phyloP scores from a whole-genome alignment of 2,797 vertebrate genomes.

The Otolemur crassicaudatus region DNA sequence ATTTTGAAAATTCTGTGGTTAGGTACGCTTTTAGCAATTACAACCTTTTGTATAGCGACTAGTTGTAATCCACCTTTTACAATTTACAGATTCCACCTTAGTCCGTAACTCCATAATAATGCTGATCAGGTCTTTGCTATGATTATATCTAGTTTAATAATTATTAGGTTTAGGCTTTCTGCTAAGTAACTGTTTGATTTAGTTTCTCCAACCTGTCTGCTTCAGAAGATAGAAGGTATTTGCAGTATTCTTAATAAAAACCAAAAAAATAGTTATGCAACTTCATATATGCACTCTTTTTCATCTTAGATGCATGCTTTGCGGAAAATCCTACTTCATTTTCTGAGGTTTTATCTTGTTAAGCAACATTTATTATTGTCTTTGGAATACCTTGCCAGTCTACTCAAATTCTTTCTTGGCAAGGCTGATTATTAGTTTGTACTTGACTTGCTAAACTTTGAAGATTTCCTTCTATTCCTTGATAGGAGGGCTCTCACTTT shows the following conservation, averaged over 20 bases:
- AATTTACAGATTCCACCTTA: background rate
- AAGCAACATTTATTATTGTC: conserved; percentile 55
- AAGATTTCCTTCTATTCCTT: conserved; percentile 43
- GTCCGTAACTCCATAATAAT: background rate
- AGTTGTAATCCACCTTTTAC: background rate
- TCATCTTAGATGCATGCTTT: background rate
- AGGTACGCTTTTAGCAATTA: background rate
- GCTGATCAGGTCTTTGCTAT: background rate
- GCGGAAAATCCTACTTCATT: conserved; percentile 3
- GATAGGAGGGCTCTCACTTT: conserved; percentile 28
- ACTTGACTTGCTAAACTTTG: conserved; percentile 61
- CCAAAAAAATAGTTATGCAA: background rate
- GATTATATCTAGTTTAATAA: background rate
- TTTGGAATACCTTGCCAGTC: conserved; percentile 53
- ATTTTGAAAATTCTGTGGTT: conserved; percentile 8
- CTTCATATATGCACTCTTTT: background rate
- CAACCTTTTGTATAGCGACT: background rate
- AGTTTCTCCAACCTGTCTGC: conserved; percentile 14
- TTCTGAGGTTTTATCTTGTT: conserved; percentile 62
- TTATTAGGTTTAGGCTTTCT: background rate
- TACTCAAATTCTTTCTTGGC: conserved; percentile 61
- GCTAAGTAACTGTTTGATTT: conserved; percentile 31
- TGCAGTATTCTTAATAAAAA: conserved; percentile 26
- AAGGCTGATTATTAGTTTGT: conserved; percentile 62
- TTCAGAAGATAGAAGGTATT: conserved; percentile 28